phyloP scores from a whole-genome alignment of 2,113 vertebrate species.

The Ophthalmolycus amberensis region DNA sequence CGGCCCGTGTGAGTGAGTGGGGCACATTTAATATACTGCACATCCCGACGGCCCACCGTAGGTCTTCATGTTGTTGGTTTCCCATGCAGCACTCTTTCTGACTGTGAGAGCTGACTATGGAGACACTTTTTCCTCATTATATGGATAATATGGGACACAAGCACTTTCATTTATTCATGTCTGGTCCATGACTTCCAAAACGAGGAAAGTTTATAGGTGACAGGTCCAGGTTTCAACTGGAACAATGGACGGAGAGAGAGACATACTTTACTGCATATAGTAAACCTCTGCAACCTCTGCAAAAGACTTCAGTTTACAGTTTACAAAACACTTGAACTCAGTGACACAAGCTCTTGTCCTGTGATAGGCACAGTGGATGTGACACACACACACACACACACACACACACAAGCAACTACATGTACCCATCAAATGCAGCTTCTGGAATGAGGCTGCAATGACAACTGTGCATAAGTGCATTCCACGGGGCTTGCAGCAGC shows the following conservation, averaged over 20 bases:
- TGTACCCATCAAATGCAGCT: constrained; percentile 71
- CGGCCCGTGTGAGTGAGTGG: constrained; percentile 20
- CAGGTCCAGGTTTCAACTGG: constrained; percentile 45
- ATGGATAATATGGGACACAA: constrained; percentile 45
- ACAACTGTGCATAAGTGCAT: constrained; percentile 83
- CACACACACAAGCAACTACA: constrained; percentile 34
- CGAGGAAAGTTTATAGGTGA: constrained; percentile 61
- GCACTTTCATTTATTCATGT: constrained; percentile 42
- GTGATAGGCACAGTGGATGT: constrained; percentile 18
- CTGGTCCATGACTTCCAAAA: constrained; percentile 62
- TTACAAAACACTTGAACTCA: constrained; percentile 33
- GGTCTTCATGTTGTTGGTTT: background rate
- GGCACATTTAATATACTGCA: background rate
- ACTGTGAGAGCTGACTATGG: too few relatives aligned
- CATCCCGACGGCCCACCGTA: background rate
- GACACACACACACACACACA: constrained; percentile 38
- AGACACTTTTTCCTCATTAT: constrained; percentile 40
- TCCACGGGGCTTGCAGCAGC: constrained; percentile 74
- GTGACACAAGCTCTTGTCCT: constrained; percentile 29
- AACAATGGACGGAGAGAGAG: constrained; percentile 41
- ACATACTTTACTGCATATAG: background rate
- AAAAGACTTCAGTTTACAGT: constrained; percentile 1
- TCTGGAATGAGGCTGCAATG: constrained; percentile 80
- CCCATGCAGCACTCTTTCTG: background rate
- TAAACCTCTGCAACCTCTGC: background rate